A percentile compares a stretch with the other conserved stretches of the same genome.
Evolutionary conservation across 2,888 invertebrate genomes (phyloP).

Genomic region (Pseudeuparius sepicola): DNA sequence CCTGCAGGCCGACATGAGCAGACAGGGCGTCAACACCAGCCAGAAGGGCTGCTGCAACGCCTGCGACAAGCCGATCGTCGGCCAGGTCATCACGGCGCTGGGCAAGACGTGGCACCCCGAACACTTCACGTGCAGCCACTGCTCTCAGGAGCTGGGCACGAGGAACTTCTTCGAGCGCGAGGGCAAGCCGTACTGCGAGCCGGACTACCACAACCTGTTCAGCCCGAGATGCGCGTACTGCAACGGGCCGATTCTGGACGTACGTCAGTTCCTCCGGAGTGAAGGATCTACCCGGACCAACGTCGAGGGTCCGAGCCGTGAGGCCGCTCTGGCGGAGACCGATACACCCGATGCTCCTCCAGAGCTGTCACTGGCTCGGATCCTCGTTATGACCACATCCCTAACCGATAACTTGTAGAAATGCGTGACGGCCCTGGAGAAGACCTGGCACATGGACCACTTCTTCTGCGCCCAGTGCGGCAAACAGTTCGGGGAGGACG

Average conservation of each 20-base stretch:
- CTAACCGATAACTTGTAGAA: too few species aligned
- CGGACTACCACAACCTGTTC: constrained; percentile 96
- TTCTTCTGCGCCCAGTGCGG: constrained; percentile 98
- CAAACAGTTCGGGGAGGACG: constrained; percentile 93
- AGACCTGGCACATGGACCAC: constrained; percentile 98
- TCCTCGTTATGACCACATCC: too few species aligned
- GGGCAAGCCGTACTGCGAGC: constrained; percentile 94
- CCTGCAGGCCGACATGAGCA: constrained; percentile 93
- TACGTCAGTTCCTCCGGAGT: too few species aligned
- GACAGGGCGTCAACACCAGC: constrained; percentile 96
- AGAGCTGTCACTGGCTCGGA: constrained; percentile 14
- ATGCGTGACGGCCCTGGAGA: constrained; percentile 96
- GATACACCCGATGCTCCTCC: background rate
- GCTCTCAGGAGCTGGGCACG: constrained; percentile 92
- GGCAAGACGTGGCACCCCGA: constrained; percentile 99
- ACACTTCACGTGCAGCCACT: constrained; percentile 96
- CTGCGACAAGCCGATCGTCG: constrained; percentile 98
- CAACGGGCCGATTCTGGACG: constrained; percentile 97
- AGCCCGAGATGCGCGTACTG: constrained; percentile 98
- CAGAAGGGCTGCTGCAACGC: constrained; percentile 99
- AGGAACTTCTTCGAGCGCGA: constrained; percentile 98
- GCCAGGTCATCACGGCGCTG: constrained; percentile 94
- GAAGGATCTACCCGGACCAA: too few species aligned
- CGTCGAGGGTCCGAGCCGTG: too few species aligned
- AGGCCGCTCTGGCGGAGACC: too few species aligned